These are phyloP conservation scores for Nephrotoma guestfalica DNA, from an alignment of 2,888 invertebrate species.

Conservation along the genomic window DNA sequence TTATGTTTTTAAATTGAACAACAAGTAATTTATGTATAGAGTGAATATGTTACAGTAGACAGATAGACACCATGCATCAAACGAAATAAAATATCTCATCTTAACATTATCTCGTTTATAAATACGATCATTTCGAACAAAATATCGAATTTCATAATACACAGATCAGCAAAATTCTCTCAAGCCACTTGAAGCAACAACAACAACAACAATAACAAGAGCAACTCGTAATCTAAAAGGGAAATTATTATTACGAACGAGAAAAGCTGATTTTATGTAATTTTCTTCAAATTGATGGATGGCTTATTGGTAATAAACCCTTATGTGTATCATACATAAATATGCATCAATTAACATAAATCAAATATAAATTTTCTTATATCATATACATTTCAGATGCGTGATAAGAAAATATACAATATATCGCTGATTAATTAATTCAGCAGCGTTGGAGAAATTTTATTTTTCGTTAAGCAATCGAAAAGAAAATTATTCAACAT, in stretches of 20 bases:
- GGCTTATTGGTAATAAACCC: neutral
- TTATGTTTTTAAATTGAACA: neutral
- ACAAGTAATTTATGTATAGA: neutral
- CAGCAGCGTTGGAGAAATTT: neutral
- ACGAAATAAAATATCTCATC: neutral
- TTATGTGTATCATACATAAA: neutral
- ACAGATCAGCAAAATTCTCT: neutral
- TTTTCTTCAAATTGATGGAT: neutral
- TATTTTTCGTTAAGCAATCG: neutral
- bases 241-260: neutral
- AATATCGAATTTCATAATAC: neutral
- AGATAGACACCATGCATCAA: neutral
- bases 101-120: neutral
- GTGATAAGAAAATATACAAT: neutral
- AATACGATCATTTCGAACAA: neutral
- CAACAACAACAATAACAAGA: neutral
- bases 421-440: neutral
- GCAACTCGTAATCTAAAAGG: neutral
- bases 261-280: neutral
- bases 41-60: neutral
- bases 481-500: neutral
- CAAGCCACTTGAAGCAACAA: neutral
- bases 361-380: neutral
- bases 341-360: neutral
- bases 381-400: neutral